Percentiles rank a stretch among this genome's conserved stretches.
Evolutionary conservation across 2,113 vertebrate genomes (phyloP).

Genomic region (Ophiodon elongatus): DNA sequence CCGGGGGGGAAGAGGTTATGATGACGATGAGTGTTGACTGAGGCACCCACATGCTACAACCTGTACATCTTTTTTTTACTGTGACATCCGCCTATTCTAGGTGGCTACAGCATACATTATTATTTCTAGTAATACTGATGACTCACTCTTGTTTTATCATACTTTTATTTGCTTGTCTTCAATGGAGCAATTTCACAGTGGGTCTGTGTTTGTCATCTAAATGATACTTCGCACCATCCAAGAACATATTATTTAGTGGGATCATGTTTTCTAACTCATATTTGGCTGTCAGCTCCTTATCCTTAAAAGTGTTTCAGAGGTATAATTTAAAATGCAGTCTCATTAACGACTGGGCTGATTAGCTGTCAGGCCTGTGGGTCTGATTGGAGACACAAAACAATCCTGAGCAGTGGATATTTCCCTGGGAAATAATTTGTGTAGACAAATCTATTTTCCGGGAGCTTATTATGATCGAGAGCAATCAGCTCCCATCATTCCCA

Average conservation of each 20-base stretch:
- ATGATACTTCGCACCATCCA: slow-evolving; percentile 7
- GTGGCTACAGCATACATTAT: slow-evolving; percentile 47
- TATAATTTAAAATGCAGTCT: slow-evolving; percentile 46
- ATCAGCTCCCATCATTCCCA: slow-evolving; percentile 59
- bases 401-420: slow-evolving; percentile 57
- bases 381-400: slow-evolving; percentile 52
- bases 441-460: slow-evolving; percentile 74
- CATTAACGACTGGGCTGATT: slow-evolving; percentile 57
- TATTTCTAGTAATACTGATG: slow-evolving; percentile 57
- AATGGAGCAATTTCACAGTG: slow-evolving; percentile 33
- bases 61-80: slow-evolving; percentile 26
- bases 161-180: slow-evolving; percentile 40
- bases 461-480: slow-evolving; percentile 73
- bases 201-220: slow-evolving; percentile 20
- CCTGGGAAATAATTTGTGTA: slow-evolving; percentile 72
- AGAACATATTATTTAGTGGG: slow-evolving; percentile 11
- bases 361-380: slow-evolving; percentile 62
- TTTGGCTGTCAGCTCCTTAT: slow-evolving; percentile 10
- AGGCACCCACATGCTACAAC: slow-evolving; percentile 59
- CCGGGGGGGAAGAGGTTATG: slow-evolving; percentile 48
- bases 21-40: slow-evolving; percentile 40
- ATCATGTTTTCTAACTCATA: slow-evolving; percentile 23
- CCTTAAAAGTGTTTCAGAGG: slow-evolving; percentile 27
- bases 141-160: slow-evolving; percentile 62
- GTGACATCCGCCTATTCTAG: slow-evolving; percentile 62